Percentiles rank a stretch among this genome's conserved stretches.
phyloP scores from a whole-genome alignment of 2,888 invertebrate genomes.

The Punctoribates punctum region DNA sequence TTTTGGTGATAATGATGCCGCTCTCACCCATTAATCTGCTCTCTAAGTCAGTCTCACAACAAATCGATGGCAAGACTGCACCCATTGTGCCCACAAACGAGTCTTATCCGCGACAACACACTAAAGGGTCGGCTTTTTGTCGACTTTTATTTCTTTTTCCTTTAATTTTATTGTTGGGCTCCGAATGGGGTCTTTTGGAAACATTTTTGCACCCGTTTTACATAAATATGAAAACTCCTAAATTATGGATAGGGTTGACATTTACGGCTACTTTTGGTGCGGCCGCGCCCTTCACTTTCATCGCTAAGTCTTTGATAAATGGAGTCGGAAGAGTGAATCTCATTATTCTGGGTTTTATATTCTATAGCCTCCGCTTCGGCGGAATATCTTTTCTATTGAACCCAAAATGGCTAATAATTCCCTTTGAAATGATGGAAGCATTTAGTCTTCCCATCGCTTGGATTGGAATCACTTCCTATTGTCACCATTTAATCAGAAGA shows the following conservation, averaged over 20 bases:
- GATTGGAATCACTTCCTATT: conserved; percentile 46
- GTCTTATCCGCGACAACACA: conserved; percentile 39
- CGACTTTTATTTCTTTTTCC: conserved; percentile 41
- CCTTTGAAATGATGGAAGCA: conserved; percentile 48
- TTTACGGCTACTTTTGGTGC: conserved; percentile 42
- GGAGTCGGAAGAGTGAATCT: conserved; percentile 47
- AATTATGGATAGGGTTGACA: conserved; percentile 44
- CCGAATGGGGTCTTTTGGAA: conserved; percentile 75
- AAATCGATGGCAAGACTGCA: conserved; percentile 23
- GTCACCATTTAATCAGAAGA: conserved; percentile 58
- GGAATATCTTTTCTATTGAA: conserved; percentile 52
- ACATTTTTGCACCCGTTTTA: conserved; percentile 61
- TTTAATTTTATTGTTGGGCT: conserved; percentile 66
- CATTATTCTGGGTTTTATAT: conserved; percentile 46
- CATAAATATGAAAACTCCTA: conserved; percentile 43
- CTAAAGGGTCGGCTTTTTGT: conserved; percentile 36
- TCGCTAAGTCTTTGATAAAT: conserved; percentile 46
- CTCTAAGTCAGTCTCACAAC: conserved; percentile 31
- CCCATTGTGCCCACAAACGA: conserved; percentile 39
- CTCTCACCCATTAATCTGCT: conserved; percentile 41
- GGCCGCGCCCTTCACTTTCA: conserved; percentile 44
- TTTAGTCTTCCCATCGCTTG: conserved; percentile 47
- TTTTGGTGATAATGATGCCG: conserved; percentile 47
- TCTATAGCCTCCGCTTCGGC: conserved; percentile 46
- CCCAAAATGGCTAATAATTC: conserved; percentile 44